Base-by-base conservation (phyloP, 2,113 vertebrate genomes). In the Phyllostomus hastatus region DNA sequence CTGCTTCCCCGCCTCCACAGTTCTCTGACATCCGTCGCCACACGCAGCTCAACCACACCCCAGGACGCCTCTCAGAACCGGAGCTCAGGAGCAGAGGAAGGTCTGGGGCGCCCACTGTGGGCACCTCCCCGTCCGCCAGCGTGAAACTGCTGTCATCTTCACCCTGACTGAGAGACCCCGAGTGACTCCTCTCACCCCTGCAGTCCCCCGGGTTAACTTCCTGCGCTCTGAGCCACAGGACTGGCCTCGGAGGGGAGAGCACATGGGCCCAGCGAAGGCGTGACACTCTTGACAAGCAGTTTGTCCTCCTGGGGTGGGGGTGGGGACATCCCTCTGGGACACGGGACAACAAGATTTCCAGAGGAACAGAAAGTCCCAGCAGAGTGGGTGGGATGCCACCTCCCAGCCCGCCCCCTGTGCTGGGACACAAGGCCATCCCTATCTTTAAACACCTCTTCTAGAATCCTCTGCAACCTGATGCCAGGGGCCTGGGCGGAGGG, bases 401-500 rank as follows among this genome's bases (percentile, higher is more conserved):
- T 43, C 54, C 72, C 0, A 1, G 17, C 52, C 1, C 22, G 19
- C 24, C 11, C 22, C n/a, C 48, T 28, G 33, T 10, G 79, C 66
- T 92, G 69, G 41, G 48, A 57, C 79, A 88, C 50, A 17, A 7
- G 5, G 81, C 69, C 26, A 5, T 17, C 87, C 41, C n/a, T 50
- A 89, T 87, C 82, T 86, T 87, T 90, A 66, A 87, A 97, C 88
- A 83, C 43, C 41, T 95, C 35, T 93, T 95, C 96, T 94, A 96
- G 96, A 95, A 96, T 96, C 46, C 2, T 85, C 50, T 86, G 96
- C 90, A 97, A 95, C 57, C 94, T 50, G 95, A 95, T 73, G 95
- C 84, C 33, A 7, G 59, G 31, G 87, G 95, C 93, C 78, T 64
- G 35, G 90, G 98, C 94, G 84, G 96, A 90, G 88, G 95, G 96